Percentiles rank a stretch among this genome's conserved stretches.
These are phyloP conservation scores for Trichogramma pretiosum DNA, from an alignment of 1,140 invertebrate genomes.

Conservation along the genomic window DNA sequence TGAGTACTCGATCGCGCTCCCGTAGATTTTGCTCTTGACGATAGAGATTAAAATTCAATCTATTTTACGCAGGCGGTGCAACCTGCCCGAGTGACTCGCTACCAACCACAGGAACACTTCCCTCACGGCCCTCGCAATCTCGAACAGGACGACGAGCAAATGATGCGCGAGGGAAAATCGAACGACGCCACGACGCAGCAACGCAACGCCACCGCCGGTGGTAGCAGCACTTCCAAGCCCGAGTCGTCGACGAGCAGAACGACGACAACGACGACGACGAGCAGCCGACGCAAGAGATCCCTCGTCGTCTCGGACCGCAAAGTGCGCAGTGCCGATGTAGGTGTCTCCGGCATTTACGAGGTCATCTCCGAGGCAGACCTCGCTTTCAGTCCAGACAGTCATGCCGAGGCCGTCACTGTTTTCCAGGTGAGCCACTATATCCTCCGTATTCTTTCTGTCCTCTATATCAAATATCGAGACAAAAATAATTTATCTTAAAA, in stretches of 20 bases:
- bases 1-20: conserved; percentile 20
- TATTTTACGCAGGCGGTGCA: too few species aligned
- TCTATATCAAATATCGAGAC: too few species aligned
- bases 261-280: conserved; percentile 21
- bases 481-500: too few species aligned
- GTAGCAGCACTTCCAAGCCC: background rate
- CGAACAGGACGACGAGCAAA: conserved; percentile 39
- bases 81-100: conserved; percentile 44
- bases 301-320: conserved; percentile 63
- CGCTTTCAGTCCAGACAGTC: conserved; percentile 76
- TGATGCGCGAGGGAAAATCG: conserved; percentile 5
- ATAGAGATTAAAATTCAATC: conserved; percentile 3
- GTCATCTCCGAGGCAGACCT: conserved; percentile 88
- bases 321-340: conserved; percentile 71
- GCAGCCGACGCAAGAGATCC: conserved; percentile 50
- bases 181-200: conserved; percentile 2
- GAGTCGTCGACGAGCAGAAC: conserved; percentile 20
- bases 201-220: background rate
- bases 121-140: conserved; percentile 72
- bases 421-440: conserved; percentile 44
- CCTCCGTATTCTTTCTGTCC: background rate
- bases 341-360: conserved; percentile 77
- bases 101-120: conserved; percentile 61
- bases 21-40: conserved; percentile 15
- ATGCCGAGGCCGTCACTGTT: conserved; percentile 71